Evolutionary conservation across 1,140 invertebrate species (phyloP).

Genomic region (Drosophila simulans): DNA sequence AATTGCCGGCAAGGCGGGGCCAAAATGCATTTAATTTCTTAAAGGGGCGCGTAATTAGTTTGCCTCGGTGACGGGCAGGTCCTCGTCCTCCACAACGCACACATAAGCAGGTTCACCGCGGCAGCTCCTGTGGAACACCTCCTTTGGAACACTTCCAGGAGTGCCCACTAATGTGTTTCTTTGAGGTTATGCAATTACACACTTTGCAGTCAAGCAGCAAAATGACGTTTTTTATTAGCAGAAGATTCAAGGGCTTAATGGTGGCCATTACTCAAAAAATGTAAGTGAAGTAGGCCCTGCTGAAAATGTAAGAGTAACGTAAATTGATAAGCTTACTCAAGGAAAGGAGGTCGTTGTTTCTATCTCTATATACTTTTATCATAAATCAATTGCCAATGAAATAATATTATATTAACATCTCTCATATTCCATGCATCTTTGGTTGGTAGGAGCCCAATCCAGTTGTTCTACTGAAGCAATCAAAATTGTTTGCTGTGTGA

Average conservation of each 20-base stretch:
- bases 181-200: slow-evolving; percentile 64
- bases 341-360: too few relatives aligned
- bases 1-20: slow-evolving; percentile 65
- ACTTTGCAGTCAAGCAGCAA: slow-evolving; percentile 9
- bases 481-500: background rate
- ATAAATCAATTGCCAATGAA: too few relatives aligned
- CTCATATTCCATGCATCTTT: too few relatives aligned
- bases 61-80: slow-evolving; percentile 45
- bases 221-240: background rate
- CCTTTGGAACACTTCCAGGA: slow-evolving; percentile 24
- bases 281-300: too few relatives aligned
- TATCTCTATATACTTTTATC: too few relatives aligned
- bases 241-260: background rate
- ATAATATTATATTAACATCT: too few relatives aligned
- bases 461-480: background rate
- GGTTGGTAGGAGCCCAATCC: background rate
- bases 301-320: too few relatives aligned
- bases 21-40: slow-evolving; percentile 82
- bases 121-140: slow-evolving; percentile 18
- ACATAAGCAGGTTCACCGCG: slow-evolving; percentile 41
- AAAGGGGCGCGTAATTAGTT: slow-evolving; percentile 79
- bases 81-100: slow-evolving; percentile 5
- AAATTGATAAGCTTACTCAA: background rate
- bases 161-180: slow-evolving; percentile 69
- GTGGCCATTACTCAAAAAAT: background rate